A percentile compares a stretch with the other conserved stretches of the same genome.
Conservation (phyloP, 2,797 vertebrate genomes). For the Cynopterus sphinx region DNA sequence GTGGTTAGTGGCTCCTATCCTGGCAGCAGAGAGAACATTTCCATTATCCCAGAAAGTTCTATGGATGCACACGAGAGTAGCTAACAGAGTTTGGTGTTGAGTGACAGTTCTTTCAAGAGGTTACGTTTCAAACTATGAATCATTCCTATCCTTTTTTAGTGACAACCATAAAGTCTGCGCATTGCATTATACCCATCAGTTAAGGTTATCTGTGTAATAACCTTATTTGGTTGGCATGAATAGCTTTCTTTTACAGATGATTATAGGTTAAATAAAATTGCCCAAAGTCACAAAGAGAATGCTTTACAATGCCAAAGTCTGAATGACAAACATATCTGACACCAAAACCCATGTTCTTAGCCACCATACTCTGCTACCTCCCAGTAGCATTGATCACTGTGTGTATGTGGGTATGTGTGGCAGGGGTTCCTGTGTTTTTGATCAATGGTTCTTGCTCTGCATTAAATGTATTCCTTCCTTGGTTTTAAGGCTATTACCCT, state of each 20-base stretch:
- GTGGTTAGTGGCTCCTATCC: conserved; percentile 52
- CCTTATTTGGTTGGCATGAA: background rate
- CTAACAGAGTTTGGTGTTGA: background rate
- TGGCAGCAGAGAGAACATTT: background rate
- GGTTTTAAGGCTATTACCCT: background rate
- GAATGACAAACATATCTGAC: background rate
- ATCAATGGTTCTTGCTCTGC: background rate
- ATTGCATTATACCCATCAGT: background rate
- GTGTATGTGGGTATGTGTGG: background rate
- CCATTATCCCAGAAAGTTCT: background rate
- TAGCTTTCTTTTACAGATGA: background rate
- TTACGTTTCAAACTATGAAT: background rate
- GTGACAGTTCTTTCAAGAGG: background rate
- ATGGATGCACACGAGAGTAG: background rate
- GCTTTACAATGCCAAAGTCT: background rate
- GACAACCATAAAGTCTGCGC: background rate
- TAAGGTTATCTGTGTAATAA: background rate
- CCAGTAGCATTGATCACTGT: rapidly evolving
- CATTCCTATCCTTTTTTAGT: background rate
- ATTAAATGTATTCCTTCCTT: background rate
- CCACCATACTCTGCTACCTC: background rate
- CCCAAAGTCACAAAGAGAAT: background rate
- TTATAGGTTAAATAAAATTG: background rate
- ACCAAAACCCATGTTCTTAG: background rate
- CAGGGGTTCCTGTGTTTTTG: background rate